Base-by-base conservation (phyloP, 2,797 vertebrate species). In the Rachycentron canadum region DNA sequence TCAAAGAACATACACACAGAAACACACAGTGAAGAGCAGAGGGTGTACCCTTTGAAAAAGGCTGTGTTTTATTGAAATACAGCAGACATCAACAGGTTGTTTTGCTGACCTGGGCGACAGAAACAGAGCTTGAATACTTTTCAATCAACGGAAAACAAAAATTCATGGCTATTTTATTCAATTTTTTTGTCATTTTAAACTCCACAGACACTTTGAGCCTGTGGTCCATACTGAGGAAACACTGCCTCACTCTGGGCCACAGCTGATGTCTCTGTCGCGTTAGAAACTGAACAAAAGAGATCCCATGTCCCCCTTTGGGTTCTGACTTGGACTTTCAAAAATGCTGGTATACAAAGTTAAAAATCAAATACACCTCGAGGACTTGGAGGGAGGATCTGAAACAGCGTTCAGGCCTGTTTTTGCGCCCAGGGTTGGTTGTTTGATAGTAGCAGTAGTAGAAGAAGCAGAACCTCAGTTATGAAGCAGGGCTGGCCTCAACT, bases 51-150 rank as follows among this genome's bases (percentile, higher is more conserved):
- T 93, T 93, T 90, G 86, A 87, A 89, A 91, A 92, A 93, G 89
- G 90, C 91, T 89, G 93, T 91, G 90, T 93, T 94, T 95, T 95
- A 95, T 95, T 95, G 92, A 92, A 93, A 94, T 94, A 94, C 94
- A 95, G 94, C 93, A 97, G 96, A 96, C 95, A 95, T 94, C 95
- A 96, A 96, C 95, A 95, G 94, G 95, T 96, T 97, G 96, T 95
- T 97, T 91, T 82, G 88, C 82, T 83, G 90, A 78, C 81, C 89
- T 60, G 82, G 82, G 87, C 78, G 89, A 96, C 91, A 96, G 89
- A 92, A 91, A 91, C 88, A 49, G 70, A 34, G 17, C 83, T 40
- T 2, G 55, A 83, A 80, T 4, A 73, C 83, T 45, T 83, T 85
- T 74, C 80, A 73, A 74, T 71, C 64, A 7, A 57, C 30, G 16